Evolutionary conservation across 2,888 invertebrate genomes (phyloP), one percentile per base, ranked within the genome.

Genomic region (Dryomyza anilis): DNA sequence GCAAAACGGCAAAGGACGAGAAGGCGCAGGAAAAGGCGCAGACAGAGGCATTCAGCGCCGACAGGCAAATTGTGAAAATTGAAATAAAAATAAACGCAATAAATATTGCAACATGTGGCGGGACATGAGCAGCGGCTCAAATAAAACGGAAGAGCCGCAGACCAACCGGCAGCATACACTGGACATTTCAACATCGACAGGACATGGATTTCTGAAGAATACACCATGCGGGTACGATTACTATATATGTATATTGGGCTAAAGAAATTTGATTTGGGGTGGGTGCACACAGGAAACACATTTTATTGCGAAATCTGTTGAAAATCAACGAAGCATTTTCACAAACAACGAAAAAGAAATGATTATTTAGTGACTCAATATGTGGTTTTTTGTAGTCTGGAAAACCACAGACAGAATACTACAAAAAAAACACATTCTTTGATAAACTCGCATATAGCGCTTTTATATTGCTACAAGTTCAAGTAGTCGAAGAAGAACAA

Each of bases 91-190:
- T 53, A 45, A 61, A 53, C 27, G 27, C 39, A 43, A 61, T 52
- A 61, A 67, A 64, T 52, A 53, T 43, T 53, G 52, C 53, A 52
- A 53, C 53, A 52, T 53, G 43, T 52, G 39, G 45, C 50, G 48
- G 52, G 48, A 16, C 48, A 39, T 14, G 56, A 61, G 46, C 25
- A n/a, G n/a, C n/a, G n/a, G n/a, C n/a, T n/a, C n/a, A n/a, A n/a
- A n/a, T n/a, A 55, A 61, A 62, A 62, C 61, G 63, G 57, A 63
- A 65, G 45, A 63, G 52, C 50, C 19, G 33, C 58, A 67, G 60
- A 64, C 64, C 39, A 56, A 27, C 48, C n/a, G 30, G 59, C 23
- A 3, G 43, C n/a, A n/a, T n/a, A n/a, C n/a, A n/a, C n/a, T 16
- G 57, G n/a, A 21, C 14, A 52, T 27, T 25, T 52, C 27, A 23